Evolutionary conservation across 2,113 vertebrate species (phyloP), one percentile per base, ranked within the genome.

Genomic region (Lamprotornis superbus): DNA sequence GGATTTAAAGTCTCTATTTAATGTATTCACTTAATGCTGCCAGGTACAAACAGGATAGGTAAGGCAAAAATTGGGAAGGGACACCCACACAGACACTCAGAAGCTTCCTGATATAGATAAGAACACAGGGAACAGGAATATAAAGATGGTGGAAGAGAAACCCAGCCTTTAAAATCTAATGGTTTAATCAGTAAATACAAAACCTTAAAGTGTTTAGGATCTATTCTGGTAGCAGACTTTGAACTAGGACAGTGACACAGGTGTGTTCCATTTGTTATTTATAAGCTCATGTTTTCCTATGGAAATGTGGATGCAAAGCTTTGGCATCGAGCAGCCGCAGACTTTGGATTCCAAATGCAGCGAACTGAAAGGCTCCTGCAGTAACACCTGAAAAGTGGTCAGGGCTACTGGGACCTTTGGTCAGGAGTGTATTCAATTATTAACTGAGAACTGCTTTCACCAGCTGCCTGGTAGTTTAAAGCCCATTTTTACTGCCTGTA

Each of bases 251-350:
- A 89, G 23, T 7, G 25, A 28, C 25, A 59, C 70, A n/a, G 31
- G 76, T 64, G 71, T 50, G 52, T 4, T 39, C 47, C 19, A 15
- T 21, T 33, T 42, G 64, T 63, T 55, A 46, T 35, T 39, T 49
- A 21, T 3, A 46, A 92, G 35, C 17, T 39, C 21, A 15, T 1
- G 2, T 35, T 96, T 75, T 27, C 7, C 53, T 59, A 59, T 1
- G 17, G 69, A 89, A 87, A 63, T 12, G 19, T 13, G 44, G 17
- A 82, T 60, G 64, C 81, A 71, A 90, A 82, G 57, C 40, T 85
- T 7, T 46, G 85, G 61, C 49, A 37, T 0, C 0, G 4, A 81
- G 64, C 46, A 39, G 65, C 52, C 19, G 0, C 42, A 78, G 70
- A 47, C 40, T 82, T 78, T 70, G 65, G 49, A 63, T 39, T 50